phyloP scores from a whole-genome alignment of 2,113 vertebrate species.

The Sminthopsis crassicaudata region DNA sequence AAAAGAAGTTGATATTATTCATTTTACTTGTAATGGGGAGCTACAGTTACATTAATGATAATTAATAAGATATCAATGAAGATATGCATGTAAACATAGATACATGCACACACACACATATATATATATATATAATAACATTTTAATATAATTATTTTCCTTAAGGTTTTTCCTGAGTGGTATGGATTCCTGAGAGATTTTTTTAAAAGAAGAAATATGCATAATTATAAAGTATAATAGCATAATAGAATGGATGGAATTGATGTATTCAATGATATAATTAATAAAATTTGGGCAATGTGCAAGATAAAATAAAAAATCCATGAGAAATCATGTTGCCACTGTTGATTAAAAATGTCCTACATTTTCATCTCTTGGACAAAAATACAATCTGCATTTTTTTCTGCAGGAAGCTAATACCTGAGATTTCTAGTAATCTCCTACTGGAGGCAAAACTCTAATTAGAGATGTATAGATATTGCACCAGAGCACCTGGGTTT shows the following conservation, averaged over 20 bases:
- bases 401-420: constrained; percentile 54
- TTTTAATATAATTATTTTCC: constrained; percentile 40
- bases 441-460: constrained; percentile 54
- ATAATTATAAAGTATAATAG: constrained; percentile 51
- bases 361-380: constrained; percentile 41
- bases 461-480: constrained; percentile 52
- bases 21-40: not conserved
- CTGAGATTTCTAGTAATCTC: constrained; percentile 69
- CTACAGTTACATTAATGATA: not conserved
- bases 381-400: constrained; percentile 57
- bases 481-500: constrained; percentile 63
- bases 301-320: not conserved
- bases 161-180: constrained; percentile 41
- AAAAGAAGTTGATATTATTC: constrained; percentile 29
- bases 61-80: not conserved
- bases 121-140: too few relatives aligned
- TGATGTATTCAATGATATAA: constrained; percentile 27
- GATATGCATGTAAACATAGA: not conserved
- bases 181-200: constrained; percentile 7
- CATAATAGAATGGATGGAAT: constrained; percentile 22
- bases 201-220: constrained; percentile 29
- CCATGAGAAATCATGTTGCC: constrained; percentile 21
- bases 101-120: not conserved
- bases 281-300: constrained; percentile 32
- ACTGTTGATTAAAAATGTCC: constrained; percentile 34